Base-by-base conservation (phyloP, 2,797 vertebrate genomes). In the Oreonectes daqikongensis region DNA sequence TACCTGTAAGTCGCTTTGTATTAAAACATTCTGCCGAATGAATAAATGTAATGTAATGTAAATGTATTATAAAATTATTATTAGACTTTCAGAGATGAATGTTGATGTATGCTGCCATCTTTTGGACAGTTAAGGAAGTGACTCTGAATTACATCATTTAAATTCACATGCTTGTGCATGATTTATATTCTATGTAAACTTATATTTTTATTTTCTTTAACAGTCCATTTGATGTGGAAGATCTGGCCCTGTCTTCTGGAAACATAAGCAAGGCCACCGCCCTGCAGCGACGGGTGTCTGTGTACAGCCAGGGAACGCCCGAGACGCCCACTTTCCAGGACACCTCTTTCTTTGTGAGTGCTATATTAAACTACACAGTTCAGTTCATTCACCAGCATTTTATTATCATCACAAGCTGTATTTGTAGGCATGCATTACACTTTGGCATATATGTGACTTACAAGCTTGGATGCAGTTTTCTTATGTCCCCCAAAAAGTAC, bases 191-290 rank as follows among this genome's bases (percentile, higher is more conserved):
- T 9, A 24, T 77, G 14, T 65, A 5, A 74, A 20, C 22, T 10
- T 42, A 0, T 42, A 44, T 50, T 10, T 59, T 5, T 46, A 7
- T 5, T 7, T 63, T 53, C 2, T 7, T 26, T 18, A 15, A 8
- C 84, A 99, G 98, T 80, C 98, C 98, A 10, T 99, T 99, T 78
- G 98, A 99, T 22, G 95, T 96, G 24, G 98, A 99, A 88, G 98
- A 99, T 75, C 77, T 95, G 86, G 96, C 95, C 52, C 90, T 98
- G 0, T 96, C 98, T 0, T 91, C 96, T 0, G 92, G 96, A n/a
- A 94, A 95, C 0, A 89, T 97, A 79, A 96, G 92, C 90, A 99
- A 98, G 90, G 91, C 94, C 12, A 90, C 95, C 0, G 96, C 94
- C 57, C 92, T 99, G n/a, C 98, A 99, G 88, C 94, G 98, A 85